phyloP scores from a whole-genome alignment of 2,888 invertebrate species.

The Hypena proboscidalis region DNA sequence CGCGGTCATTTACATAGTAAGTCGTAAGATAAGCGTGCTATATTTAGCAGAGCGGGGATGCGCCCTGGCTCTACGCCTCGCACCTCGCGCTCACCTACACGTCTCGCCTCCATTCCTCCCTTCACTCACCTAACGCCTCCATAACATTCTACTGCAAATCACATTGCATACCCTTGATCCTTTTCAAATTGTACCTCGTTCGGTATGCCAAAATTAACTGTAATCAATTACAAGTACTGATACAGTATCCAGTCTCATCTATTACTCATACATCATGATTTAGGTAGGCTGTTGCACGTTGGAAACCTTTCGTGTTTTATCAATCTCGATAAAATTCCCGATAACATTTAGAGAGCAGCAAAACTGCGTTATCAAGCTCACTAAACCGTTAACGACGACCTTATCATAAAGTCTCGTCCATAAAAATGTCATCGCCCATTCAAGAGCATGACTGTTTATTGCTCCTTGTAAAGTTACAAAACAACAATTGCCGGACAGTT shows the following conservation, averaged over 20 bases:
- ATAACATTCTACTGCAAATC: conserved; percentile 10
- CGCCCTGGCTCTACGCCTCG: conserved; percentile 51
- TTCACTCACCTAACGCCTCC: conserved; percentile 21
- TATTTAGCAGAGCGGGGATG: conserved; percentile 78
- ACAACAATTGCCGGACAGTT: conserved; percentile 62
- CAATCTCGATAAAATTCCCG: conserved; percentile 28
- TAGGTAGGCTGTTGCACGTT: background rate
- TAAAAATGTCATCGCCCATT: conserved; percentile 28
- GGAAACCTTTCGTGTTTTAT: conserved; percentile 13
- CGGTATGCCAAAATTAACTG: background rate
- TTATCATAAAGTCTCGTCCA: conserved; percentile 32
- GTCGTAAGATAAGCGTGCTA: conserved; percentile 81
- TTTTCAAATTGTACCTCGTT: background rate
- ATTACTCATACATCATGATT: background rate
- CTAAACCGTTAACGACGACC: conserved; percentile 22
- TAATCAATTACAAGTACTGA: too few species aligned
- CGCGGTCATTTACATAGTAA: conserved; percentile 84
- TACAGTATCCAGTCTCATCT: background rate
- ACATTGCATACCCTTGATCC: background rate
- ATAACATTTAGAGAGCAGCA: conserved; percentile 21
- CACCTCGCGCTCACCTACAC: conserved; percentile 66
- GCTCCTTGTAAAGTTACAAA: conserved; percentile 49
- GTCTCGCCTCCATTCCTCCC: conserved; percentile 42
- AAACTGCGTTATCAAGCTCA: conserved; percentile 31
- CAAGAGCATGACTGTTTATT: conserved; percentile 28